Evolutionary conservation across 1,140 invertebrate species (phyloP), one percentile per base, ranked within the genome.

Genomic region (Mesaphorura yosii): DNA sequence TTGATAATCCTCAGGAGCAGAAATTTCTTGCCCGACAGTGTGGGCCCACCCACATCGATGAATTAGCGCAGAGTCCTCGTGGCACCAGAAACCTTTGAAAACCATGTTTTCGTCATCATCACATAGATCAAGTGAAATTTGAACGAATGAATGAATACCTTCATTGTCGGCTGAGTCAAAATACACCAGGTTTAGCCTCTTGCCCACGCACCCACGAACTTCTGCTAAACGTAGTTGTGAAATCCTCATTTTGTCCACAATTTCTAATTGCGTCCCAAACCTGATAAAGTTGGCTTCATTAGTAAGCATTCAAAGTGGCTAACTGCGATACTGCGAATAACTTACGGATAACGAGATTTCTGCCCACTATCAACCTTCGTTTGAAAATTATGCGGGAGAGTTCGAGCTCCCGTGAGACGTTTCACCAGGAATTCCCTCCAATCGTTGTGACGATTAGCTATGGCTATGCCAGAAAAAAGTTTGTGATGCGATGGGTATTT

Each of bases 381-480:
- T 64, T 87, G 84, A 71, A 93, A 95, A 70, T 90, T 89, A 14
- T 86, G 83, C 3, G 91, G 90, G 48, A 95, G 72, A 15, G 92
- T 95, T 53, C 88, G 74, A 17, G 90, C 87, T n/a, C 90, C 88
- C 1, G 90, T 93, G 44, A 97, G 72, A 58, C 88, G 76, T 64
- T 86, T 85, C 48, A 92, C 83, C 26, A 96, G 70, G 69, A 93
- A 95, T 65, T 88, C 87, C 69, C 94, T 92, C 92, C 92, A 96
- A 72, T 96, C 90, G 63, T 78, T 80, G 70, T 90, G 89, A 72
- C 94, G 94, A 65, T 87, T 80, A 68, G 91, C 85, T 63, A 89
- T 86, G 44, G 78, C 75, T 77, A 62, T 42, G 39, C 41, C 1
- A 20, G 38, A 15, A 48, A 5, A 44, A 42, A 5, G 7, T 34